A percentile compares a stretch with the other conserved stretches of the same genome.
Conservation (phyloP, 2,797 vertebrate genomes). For the Macropus fuliginosus region DNA sequence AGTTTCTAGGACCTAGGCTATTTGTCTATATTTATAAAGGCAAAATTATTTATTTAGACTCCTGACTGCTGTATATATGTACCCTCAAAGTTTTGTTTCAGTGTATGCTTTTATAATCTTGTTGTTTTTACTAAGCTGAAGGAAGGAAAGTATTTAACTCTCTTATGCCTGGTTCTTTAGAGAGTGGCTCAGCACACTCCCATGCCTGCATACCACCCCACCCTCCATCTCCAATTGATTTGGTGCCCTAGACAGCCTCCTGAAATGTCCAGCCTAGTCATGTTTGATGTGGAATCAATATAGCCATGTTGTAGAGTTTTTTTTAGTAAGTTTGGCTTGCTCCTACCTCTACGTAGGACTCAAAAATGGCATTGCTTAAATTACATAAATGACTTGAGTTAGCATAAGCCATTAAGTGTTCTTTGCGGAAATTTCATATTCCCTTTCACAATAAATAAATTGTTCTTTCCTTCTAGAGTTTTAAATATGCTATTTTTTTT, state of each 20-base stretch:
- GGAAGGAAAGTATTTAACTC: neutral
- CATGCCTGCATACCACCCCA: too few species aligned
- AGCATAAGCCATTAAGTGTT: neutral
- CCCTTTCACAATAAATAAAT: neutral
- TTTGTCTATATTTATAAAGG: neutral
- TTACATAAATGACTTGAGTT: neutral
- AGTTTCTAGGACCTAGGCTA: neutral
- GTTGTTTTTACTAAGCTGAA: neutral
- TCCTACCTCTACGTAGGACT: neutral
- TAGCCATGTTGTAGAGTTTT: neutral
- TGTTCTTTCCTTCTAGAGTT: neutral
- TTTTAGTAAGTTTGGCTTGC: neutral
- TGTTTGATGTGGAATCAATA: neutral
- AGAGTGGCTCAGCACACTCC: neutral
- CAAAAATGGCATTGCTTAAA: neutral
- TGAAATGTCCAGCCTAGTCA: neutral
- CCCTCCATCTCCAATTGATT: neutral
- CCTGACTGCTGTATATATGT: neutral
- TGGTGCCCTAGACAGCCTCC: neutral
- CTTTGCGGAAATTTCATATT: neutral
- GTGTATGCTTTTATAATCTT: neutral
- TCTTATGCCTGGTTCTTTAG: neutral
- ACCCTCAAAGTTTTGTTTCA: neutral
- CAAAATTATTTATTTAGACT: neutral
- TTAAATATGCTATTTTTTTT: neutral